Base-by-base conservation (phyloP, 2,113 vertebrate species). In the Pachycephala philippinensis region DNA sequence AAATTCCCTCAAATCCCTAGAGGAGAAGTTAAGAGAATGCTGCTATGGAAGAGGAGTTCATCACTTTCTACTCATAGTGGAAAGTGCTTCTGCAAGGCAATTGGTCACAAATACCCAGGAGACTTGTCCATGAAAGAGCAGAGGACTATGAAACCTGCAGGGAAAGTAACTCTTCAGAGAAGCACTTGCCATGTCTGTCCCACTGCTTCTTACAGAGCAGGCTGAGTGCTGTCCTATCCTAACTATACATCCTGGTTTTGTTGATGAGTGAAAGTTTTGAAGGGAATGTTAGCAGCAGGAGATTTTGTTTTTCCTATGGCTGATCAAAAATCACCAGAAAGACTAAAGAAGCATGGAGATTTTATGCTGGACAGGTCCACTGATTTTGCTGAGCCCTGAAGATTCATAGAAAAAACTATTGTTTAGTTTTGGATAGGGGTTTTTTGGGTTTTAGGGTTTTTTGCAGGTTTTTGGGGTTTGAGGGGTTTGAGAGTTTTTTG, bases 361-460 rank as follows among this genome's bases (percentile, higher is more conserved):
- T 70, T 72, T 69, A 24, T 39, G 19, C n/a, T 83, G 16, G 30
- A 21, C 9, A 56, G 16, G 6, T 74, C 61, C 40, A 44, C 6
- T 39, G 14, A 63, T 87, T 84, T 77, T 68, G 26, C 31, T 53
- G 26, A 71, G 26, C 3, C 15, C 27, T 79, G 27, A 80, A 68
- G 28, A 75, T 37, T 27, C 37, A 86, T 0, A 65, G 20, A 78
- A 74, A 56, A n/a, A n/a, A n/a, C n/a, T n/a, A n/a, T n/a, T n/a
- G n/a, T 88, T 65, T 49, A n/a, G 7, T 45, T 66, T 45, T 20
- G 8, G 13, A 4, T 24, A 14, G 24, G 8, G 0, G 0, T 22
- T 23, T 45, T 57, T 37, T 21, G 4, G 2, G 4, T 15, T 28
- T 35, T 11, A 4, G n/a, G n/a, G n/a, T n/a, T n/a, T n/a, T n/a